These are phyloP conservation scores for Ciconia nigra DNA, from an alignment of 2,797 vertebrate species.

Conservation along the genomic window DNA sequence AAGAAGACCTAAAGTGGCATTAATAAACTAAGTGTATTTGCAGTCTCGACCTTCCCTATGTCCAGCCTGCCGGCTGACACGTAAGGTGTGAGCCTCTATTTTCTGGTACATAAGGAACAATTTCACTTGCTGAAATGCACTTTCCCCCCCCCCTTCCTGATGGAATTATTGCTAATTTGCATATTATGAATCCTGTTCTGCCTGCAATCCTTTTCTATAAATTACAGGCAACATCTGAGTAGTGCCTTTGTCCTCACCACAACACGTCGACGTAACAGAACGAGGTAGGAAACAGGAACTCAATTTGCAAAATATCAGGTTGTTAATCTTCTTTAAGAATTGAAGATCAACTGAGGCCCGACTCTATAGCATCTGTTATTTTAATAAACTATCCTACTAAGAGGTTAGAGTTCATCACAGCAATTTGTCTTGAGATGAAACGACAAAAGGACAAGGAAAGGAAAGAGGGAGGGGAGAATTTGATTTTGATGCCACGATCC, in stretches of 20 bases:
- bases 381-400: conserved; percentile 6
- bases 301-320: background rate
- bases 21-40: background rate
- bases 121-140: background rate
- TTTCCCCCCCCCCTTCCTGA: background rate
- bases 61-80: background rate
- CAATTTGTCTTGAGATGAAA: background rate
- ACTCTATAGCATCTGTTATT: conserved; percentile 12
- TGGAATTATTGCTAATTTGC: background rate
- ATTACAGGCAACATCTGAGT: background rate
- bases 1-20: background rate
- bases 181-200: background rate
- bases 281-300: background rate
- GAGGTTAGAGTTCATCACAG: background rate
- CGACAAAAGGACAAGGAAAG: background rate
- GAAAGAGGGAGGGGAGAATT: background rate
- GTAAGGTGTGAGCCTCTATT: accelerated
- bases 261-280: accelerated
- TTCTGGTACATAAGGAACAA: background rate
- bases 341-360: background rate
- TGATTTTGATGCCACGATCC: background rate
- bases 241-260: background rate
- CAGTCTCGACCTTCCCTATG: background rate
- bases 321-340: conserved; percentile 19
- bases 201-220: background rate